Conservation (phyloP, 1,140 invertebrate genomes). For the Euwallacea fornicatus region DNA sequence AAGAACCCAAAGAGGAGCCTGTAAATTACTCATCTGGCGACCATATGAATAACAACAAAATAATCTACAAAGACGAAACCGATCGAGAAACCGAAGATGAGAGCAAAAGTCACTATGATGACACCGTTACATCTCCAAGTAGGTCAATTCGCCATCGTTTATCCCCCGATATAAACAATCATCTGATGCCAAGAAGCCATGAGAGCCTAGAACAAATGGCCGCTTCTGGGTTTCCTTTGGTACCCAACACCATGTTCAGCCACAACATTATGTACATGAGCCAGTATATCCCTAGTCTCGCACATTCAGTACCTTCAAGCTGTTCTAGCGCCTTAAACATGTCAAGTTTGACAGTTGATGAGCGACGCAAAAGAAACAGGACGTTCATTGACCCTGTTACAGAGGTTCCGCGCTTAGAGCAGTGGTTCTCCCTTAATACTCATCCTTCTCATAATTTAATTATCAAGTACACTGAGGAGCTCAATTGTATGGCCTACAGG, state of each 20-base stretch:
- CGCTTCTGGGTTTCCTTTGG: conserved; percentile 69
- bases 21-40: conserved; percentile 57
- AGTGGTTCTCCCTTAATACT: conserved; percentile 97
- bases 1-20: conserved; percentile 56
- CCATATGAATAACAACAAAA: conserved; percentile 59
- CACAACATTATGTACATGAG: conserved; percentile 91
- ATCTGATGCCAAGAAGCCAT: conserved; percentile 46
- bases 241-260: conserved; percentile 79
- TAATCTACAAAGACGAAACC: conserved; percentile 49
- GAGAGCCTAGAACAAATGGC: conserved; percentile 57
- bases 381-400: conserved; percentile 99
- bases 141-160: conserved; percentile 43
- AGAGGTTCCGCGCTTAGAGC: conserved; percentile 94
- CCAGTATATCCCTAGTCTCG: conserved; percentile 73
- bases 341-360: conserved; percentile 68
- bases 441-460: conserved; percentile 97
- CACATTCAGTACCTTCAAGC: conserved; percentile 56
- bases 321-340: conserved; percentile 63
- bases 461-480: conserved; percentile 93
- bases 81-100: conserved; percentile 47
- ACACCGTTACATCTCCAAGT: conserved; percentile 46
- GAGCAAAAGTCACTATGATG: conserved; percentile 42
- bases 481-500: conserved; percentile 92
- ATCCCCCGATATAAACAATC: conserved; percentile 49
- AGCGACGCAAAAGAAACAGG: conserved; percentile 88